A percentile compares a stretch with the other conserved stretches of the same genome.
These are phyloP conservation scores for Elaphurus davidianus DNA, from an alignment of 2,113 vertebrate genomes.

Conservation along the genomic window DNA sequence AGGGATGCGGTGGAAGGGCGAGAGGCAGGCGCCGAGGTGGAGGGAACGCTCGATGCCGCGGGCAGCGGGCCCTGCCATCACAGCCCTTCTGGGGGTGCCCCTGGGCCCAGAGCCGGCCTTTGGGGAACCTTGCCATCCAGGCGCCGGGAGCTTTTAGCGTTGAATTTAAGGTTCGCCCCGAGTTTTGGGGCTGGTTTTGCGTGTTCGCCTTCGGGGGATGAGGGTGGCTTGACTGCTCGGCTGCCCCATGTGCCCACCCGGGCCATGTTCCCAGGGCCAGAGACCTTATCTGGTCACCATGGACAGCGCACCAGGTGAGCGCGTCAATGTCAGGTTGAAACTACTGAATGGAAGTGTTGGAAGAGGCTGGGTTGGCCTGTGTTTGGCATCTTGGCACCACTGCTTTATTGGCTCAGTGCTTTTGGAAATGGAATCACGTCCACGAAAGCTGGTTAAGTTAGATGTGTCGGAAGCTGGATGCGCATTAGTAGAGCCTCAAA, in stretches of 20 bases:
- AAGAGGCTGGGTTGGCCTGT: neutral
- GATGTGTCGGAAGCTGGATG: neutral
- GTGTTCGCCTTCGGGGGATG: neutral
- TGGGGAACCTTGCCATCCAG: neutral
- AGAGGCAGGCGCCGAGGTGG: neutral
- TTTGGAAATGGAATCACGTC: conserved; percentile 36
- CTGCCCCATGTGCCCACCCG: neutral
- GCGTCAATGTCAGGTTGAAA: neutral
- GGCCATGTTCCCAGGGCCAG: neutral
- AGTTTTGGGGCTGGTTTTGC: neutral
- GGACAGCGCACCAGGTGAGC: neutral
- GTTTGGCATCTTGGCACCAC: neutral
- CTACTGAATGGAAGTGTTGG: neutral
- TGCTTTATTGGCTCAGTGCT: neutral
- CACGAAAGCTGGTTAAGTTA: neutral
- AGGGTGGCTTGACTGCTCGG: neutral
- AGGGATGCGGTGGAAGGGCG: neutral
- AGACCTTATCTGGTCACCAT: neutral
- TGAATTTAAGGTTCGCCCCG: conserved; percentile 17
- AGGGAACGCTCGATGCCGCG: neutral
- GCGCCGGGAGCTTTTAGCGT: neutral
- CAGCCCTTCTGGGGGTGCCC: neutral
- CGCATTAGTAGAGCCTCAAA: neutral
- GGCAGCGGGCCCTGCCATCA: conserved; percentile 24
- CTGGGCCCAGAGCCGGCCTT: neutral